Evolutionary conservation across 2,113 vertebrate genomes (phyloP).

Genomic region (Tyto alba): DNA sequence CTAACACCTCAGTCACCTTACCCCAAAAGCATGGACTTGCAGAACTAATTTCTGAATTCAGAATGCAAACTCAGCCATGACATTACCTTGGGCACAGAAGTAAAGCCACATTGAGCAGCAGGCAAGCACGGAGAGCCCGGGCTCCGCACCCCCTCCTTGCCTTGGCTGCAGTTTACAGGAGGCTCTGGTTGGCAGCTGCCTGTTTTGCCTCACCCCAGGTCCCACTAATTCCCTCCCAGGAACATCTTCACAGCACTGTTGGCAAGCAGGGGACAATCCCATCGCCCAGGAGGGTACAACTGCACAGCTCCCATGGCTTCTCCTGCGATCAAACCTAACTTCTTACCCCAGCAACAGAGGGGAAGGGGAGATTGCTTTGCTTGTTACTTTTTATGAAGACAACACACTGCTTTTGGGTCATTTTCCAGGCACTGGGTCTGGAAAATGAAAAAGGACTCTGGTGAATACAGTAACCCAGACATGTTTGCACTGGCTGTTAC

Average conservation of each 20-base stretch:
- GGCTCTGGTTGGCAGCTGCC: not conserved
- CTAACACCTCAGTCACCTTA: not conserved
- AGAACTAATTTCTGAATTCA: not conserved
- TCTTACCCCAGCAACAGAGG: not conserved
- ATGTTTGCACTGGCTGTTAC: conserved; percentile 61
- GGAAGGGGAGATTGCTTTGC: conserved; percentile 1
- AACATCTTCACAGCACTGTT: not conserved
- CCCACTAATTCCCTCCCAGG: not conserved
- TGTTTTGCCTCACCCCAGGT: not conserved
- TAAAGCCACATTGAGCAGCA: not conserved
- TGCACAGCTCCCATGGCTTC: not conserved
- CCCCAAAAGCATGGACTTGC: not conserved
- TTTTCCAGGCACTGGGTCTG: conserved; percentile 37
- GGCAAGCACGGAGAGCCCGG: not conserved
- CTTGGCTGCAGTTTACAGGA: not conserved
- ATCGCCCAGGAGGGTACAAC: not conserved
- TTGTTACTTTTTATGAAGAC: conserved; percentile 27
- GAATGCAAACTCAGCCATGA: not conserved
- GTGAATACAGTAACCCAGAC: conserved; percentile 41
- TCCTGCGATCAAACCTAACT: not conserved
- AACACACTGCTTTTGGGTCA: conserved; percentile 50
- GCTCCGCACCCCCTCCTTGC: not conserved
- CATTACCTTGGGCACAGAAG: not conserved
- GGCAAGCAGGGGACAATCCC: not conserved
- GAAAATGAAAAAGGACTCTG: conserved; percentile 44